A percentile compares a stretch with the other conserved stretches of the same genome.
These are phyloP conservation scores for Synergus itoensis DNA, from an alignment of 2,888 invertebrate genomes.

Conservation along the genomic window DNA sequence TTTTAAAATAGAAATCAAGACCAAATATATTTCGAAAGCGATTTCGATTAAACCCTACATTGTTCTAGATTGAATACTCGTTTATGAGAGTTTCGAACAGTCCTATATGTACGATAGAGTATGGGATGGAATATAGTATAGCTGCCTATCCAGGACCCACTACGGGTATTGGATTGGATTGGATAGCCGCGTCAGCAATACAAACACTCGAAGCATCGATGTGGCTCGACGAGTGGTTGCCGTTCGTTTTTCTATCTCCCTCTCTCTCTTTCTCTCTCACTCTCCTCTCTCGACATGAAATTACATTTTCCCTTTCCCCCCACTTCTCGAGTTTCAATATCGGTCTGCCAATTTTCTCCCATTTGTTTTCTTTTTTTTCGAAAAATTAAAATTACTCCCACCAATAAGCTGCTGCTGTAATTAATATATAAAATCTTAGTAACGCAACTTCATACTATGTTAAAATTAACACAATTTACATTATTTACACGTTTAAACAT, in stretches of 20 bases:
- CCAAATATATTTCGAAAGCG: not conserved
- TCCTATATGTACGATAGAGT: constrained; percentile 14
- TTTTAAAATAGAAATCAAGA: no score
- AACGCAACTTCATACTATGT: not conserved
- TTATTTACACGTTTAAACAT: constrained; percentile 37
- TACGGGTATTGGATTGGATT: constrained; percentile 74
- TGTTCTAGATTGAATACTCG: constrained; percentile 26
- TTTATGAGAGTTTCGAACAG: constrained; percentile 9
- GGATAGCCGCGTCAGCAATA: constrained; percentile 78
- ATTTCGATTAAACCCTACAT: constrained; percentile 32
- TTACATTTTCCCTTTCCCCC: constrained; percentile 64
- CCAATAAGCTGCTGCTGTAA: no score
- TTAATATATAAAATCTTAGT: not conserved
- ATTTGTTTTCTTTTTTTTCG: constrained; percentile 45
- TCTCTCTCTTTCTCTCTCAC: constrained; percentile 54
- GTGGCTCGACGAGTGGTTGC: constrained; percentile 70
- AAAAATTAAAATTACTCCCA: no score
- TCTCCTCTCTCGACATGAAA: constrained; percentile 76
- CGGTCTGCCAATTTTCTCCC: constrained; percentile 51
- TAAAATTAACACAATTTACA: constrained; percentile 14
- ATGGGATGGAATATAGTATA: constrained; percentile 41
- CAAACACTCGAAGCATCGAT: constrained; percentile 77
- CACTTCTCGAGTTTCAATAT: constrained; percentile 57
- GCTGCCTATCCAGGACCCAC: constrained; percentile 44
- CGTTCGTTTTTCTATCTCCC: constrained; percentile 6